These are phyloP conservation scores for Agapornis roseicollis DNA, from an alignment of 2,113 vertebrate genomes.

Conservation along the genomic window DNA sequence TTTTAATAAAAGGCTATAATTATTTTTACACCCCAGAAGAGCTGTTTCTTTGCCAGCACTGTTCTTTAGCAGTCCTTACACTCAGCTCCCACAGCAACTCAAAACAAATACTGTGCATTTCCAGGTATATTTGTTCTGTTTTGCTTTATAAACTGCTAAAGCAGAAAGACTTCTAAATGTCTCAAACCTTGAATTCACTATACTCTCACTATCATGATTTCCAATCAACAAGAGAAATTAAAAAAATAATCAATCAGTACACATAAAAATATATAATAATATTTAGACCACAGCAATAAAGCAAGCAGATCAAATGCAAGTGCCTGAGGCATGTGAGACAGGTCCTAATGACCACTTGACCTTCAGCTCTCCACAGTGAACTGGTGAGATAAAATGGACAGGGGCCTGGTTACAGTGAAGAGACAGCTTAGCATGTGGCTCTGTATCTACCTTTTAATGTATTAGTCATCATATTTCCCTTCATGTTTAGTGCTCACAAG, in stretches of 20 bases:
- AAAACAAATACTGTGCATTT: not conserved
- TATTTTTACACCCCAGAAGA: not conserved
- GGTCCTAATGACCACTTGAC: not conserved
- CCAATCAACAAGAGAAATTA: not conserved
- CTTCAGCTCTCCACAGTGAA: not conserved
- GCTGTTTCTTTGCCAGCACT: not conserved
- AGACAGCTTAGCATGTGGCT: not conserved
- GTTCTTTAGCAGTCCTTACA: not conserved
- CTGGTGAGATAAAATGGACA: not conserved
- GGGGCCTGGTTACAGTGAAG: not conserved
- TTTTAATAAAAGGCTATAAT: not conserved
- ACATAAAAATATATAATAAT: not conserved
- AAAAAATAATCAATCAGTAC: not conserved
- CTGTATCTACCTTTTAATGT: not conserved
- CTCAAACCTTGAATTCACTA: not conserved
- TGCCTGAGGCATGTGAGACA: not conserved
- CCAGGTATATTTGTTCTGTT: not conserved
- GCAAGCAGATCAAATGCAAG: not conserved
- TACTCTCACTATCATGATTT: not conserved
- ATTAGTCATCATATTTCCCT: not conserved
- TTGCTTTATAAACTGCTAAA: not conserved
- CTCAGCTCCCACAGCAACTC: not conserved
- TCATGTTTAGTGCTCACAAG: not conserved
- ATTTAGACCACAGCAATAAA: not conserved
- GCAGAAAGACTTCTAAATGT: not conserved